Percentiles rank a stretch among this genome's conserved stretches.
Conservation (phyloP, 2,797 vertebrate species). For the Melanotaenia trifasciata region DNA sequence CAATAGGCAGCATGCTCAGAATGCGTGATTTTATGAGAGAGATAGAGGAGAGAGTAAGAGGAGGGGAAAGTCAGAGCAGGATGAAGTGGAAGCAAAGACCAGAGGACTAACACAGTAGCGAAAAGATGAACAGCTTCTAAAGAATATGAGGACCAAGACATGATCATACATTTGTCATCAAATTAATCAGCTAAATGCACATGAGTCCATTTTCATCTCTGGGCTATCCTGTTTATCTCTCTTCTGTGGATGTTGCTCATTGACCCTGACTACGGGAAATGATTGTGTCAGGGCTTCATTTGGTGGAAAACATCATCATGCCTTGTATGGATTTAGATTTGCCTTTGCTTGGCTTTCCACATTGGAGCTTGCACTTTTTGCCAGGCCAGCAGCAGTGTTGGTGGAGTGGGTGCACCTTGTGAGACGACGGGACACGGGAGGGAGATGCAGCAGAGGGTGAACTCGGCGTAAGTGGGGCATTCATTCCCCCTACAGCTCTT, state of each 20-base stretch:
- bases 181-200: conserved; percentile 40
- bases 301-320: conserved; percentile 58
- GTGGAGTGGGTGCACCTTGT: conserved; percentile 65
- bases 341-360: conserved; percentile 49
- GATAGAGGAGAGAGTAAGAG: conserved; percentile 54
- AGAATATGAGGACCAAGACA: conserved; percentile 31
- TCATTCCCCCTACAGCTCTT: conserved; percentile 27
- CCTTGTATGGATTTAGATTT: conserved; percentile 65
- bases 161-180: conserved; percentile 23
- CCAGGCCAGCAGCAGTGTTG: conserved; percentile 50
- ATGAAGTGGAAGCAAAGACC: conserved; percentile 52
- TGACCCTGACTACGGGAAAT: conserved; percentile 54
- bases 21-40: conserved; percentile 69
- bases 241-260: conserved; percentile 51
- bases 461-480: conserved; percentile 82
- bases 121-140: conserved; percentile 35
- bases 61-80: conserved; percentile 46
- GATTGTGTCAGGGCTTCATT: conserved; percentile 48
- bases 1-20: conserved; percentile 71
- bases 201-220: conserved; percentile 22
- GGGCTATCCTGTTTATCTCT: conserved; percentile 14
- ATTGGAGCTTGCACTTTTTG: conserved; percentile 53
- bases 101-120: conserved; percentile 25
- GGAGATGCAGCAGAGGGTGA: conserved; percentile 85
- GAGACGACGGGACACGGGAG: conserved; percentile 62